A percentile compares a stretch with the other conserved stretches of the same genome.
phyloP scores from a whole-genome alignment of 92 coral and sea anemone species.

The Phenganax stokvisi region DNA sequence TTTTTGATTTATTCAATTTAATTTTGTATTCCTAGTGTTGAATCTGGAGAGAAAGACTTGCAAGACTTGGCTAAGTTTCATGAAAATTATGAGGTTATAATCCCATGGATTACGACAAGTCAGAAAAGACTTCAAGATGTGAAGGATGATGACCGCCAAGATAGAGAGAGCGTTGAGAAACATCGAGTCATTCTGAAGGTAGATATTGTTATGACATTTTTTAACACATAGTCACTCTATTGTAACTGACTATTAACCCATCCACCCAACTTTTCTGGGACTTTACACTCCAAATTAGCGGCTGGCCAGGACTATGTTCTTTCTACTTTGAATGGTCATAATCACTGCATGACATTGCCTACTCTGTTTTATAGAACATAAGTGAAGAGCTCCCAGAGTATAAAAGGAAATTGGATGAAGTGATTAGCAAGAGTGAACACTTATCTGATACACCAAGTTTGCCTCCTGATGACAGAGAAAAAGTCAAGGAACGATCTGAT shows the following conservation, averaged over 20 bases:
- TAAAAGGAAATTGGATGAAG: neutral
- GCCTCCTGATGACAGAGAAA: neutral
- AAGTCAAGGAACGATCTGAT: constrained; percentile 9
- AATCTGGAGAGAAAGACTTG: constrained; percentile 15
- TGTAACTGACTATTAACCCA: too few relatives aligned
- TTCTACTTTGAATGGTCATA: neutral
- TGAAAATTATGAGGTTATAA: constrained; percentile 12
- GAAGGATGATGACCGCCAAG: constrained; percentile 16
- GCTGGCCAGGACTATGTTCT: neutral
- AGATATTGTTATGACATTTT: neutral
- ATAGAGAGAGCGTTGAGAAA: constrained; percentile 27
- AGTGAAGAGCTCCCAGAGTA: neutral
- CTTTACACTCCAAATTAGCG: too few relatives aligned
- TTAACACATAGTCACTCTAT: neutral
- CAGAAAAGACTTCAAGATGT: constrained; percentile 23
- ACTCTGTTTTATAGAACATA: neutral
- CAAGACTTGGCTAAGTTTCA: neutral
- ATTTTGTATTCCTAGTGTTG: constrained; percentile 5
- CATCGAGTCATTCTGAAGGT: constrained; percentile 1
- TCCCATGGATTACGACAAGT: neutral
- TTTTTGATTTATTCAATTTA: neutral
- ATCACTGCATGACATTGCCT: neutral
- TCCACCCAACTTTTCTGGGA: neutral
- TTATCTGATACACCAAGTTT: neutral
- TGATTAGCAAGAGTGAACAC: neutral